phyloP scores from a whole-genome alignment of 2,888 invertebrate genomes.

The Muscina levida region DNA sequence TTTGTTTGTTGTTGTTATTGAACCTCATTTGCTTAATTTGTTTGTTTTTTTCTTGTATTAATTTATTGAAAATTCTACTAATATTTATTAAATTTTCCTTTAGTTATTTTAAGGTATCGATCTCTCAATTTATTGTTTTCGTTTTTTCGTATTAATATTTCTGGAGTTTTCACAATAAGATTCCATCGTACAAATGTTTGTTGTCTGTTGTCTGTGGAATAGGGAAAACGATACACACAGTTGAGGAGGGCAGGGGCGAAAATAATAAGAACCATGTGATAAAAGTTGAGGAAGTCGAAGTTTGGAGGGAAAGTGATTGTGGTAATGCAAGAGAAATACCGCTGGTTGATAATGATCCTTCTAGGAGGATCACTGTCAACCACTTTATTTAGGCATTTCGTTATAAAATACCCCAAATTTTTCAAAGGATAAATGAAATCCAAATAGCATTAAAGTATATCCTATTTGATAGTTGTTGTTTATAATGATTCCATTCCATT shows the following conservation, averaged over 20 bases:
- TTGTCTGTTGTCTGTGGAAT: not conserved
- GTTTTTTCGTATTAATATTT: constrained; percentile 9
- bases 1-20: constrained; percentile 24
- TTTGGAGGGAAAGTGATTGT: no score
- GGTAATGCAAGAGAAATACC: no score
- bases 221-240: not conserved
- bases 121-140: constrained; percentile 57
- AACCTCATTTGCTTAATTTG: constrained; percentile 26
- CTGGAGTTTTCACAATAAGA: constrained; percentile 17
- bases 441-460: no score
- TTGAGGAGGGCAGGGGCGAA: constrained; percentile 9
- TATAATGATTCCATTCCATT: no score
- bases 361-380: no score
- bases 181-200: not conserved
- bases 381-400: no score
- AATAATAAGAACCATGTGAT: no score
- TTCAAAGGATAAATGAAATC: no score
- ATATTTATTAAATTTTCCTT: constrained; percentile 33
- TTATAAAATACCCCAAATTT: no score
- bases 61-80: constrained; percentile 18
- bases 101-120: constrained; percentile 61
- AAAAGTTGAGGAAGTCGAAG: no score
- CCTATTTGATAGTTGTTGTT: no score
- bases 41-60: constrained; percentile 27
- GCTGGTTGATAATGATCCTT: no score